Percentiles rank a stretch among this genome's conserved stretches.
Conservation (phyloP, 2,888 invertebrate species). For the Leucozona laternaria region DNA sequence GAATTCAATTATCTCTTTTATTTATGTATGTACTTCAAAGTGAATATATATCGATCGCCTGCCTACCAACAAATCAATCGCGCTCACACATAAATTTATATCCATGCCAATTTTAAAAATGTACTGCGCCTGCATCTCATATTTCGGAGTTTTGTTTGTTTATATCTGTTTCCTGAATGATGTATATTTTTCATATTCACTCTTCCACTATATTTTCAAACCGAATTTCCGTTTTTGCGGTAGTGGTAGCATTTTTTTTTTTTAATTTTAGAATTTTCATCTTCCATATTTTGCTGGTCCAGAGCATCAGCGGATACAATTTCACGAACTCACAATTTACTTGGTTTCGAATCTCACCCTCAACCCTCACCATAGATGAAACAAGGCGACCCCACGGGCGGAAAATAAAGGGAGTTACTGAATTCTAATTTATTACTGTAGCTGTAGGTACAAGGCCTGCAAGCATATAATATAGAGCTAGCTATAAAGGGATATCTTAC, state of each 20-base stretch:
- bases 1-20: too few relatives aligned
- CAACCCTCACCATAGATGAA: not conserved
- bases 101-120: not conserved
- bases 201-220: conserved; percentile 10
- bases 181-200: not conserved
- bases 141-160: not conserved
- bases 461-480: conserved; percentile 20
- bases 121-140: not conserved
- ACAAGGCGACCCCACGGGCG: not conserved
- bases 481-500: conserved; percentile 8
- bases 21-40: too few relatives aligned
- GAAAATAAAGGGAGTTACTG: conserved; percentile 4
- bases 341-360: conserved; percentile 5
- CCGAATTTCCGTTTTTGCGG: conserved; percentile 27
- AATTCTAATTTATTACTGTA: conserved; percentile 63
- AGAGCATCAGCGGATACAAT: conserved; percentile 35
- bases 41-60: not conserved
- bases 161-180: not conserved
- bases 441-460: conserved; percentile 27
- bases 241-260: conserved; percentile 5
- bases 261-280: not conserved
- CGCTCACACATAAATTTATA: not conserved
- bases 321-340: conserved; percentile 45
- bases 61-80: not conserved
- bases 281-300: conserved; percentile 1